These are phyloP conservation scores for Styela clava DNA, from an alignment of 23 tunicate genomes.

Conservation along the genomic window DNA sequence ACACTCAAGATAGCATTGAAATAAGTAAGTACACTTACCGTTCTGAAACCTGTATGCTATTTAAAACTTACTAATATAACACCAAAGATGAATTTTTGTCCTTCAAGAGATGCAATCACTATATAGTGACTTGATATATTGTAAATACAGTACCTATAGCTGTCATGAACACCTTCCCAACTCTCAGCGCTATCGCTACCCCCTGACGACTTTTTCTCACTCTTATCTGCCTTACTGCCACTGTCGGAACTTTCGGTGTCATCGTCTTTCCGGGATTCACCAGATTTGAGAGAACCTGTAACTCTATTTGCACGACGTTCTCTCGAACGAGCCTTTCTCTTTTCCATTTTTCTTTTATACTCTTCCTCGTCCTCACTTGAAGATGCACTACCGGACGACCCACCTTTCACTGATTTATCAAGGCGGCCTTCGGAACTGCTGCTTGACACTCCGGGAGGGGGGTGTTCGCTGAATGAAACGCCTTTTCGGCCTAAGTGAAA, in stretches of 20 bases:
- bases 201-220: conserved; percentile 12
- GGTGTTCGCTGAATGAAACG: conserved; percentile 36
- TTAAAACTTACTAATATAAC: no score
- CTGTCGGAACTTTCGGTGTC: conserved; percentile 6
- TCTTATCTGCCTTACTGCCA: neutral
- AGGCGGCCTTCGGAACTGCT: neutral
- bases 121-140: no score
- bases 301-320: neutral
- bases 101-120: no score
- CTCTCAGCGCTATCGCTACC: conserved; percentile 46
- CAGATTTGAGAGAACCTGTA: neutral
- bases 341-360: neutral
- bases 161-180: conserved; percentile 47
- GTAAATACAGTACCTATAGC: conserved; percentile 2
- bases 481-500: conserved; percentile 3
- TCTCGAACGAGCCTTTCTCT: neutral
- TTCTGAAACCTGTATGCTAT: no score
- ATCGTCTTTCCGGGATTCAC: neutral
- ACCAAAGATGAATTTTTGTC: no score
- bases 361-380: neutral
- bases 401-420: neutral
- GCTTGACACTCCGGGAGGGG: conserved; percentile 48
- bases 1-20: no score
- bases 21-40: no score
- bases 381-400: neutral